Conservation (phyloP, 2,113 vertebrate genomes). For the Gymnorhina tibicen region DNA sequence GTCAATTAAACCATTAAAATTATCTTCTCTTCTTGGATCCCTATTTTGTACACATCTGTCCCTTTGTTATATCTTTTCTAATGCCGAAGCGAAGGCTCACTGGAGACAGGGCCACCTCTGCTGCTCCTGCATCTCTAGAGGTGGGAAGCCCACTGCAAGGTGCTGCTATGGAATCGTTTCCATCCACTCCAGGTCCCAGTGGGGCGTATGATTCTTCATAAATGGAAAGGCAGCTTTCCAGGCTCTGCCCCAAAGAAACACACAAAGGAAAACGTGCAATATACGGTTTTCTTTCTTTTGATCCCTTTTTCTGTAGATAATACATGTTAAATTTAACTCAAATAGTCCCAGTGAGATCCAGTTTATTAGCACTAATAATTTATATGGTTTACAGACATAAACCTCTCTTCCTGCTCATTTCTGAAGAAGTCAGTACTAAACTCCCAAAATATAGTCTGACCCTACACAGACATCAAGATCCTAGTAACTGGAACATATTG, state of each 20-base stretch:
- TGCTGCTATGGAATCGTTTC: background rate
- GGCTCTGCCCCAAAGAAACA: background rate
- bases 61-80: background rate
- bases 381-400: background rate
- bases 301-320: background rate
- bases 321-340: background rate
- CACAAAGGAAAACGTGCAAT: background rate
- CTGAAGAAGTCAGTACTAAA: background rate
- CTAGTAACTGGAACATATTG: background rate
- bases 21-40: background rate
- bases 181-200: background rate
- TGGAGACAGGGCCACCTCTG: background rate
- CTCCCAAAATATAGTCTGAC: background rate
- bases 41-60: background rate
- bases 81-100: background rate
- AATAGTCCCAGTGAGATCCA: background rate
- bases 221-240: background rate
- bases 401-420: background rate
- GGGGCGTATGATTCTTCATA: background rate
- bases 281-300: background rate
- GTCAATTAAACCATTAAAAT: background rate
- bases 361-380: background rate
- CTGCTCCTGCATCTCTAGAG: background rate
- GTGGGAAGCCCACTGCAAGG: background rate
- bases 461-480: background rate